Percentiles rank a stretch among this genome's conserved stretches.
Conservation (phyloP, 2,113 vertebrate species). For the Oostethus manadensis region DNA sequence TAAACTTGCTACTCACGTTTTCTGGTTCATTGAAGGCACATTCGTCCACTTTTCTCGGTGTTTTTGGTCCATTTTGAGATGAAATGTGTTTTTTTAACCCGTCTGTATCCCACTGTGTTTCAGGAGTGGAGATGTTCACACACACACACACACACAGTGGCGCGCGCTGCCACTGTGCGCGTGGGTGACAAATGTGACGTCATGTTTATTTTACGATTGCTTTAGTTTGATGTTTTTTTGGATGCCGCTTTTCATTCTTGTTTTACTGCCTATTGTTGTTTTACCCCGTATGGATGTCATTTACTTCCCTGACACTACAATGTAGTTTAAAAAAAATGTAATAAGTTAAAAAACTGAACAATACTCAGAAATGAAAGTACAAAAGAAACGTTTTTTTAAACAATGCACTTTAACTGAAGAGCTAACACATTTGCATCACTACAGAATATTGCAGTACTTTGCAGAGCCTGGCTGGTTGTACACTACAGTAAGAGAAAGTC, state of each 20-base stretch:
- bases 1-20: not conserved
- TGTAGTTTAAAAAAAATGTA: too few relatives aligned
- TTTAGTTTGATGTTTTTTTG: too few relatives aligned
- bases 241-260: too few relatives aligned
- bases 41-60: not conserved
- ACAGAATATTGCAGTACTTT: not conserved
- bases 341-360: too few relatives aligned
- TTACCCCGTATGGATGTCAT: too few relatives aligned
- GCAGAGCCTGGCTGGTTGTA: not conserved
- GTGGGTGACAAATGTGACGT: too few relatives aligned
- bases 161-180: too few relatives aligned
- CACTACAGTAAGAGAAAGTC: constrained; percentile 7
- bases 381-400: too few relatives aligned
- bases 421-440: not conserved
- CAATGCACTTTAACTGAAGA: not conserved
- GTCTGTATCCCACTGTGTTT: not conserved
- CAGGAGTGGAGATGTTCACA: not conserved
- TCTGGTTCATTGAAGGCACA: not conserved
- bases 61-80: not conserved
- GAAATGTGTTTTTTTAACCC: not conserved
- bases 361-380: too few relatives aligned
- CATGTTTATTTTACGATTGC: too few relatives aligned
- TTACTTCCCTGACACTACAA: too few relatives aligned
- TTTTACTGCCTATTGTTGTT: too few relatives aligned
- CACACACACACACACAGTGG: not conserved